Evolutionary conservation across 53 echinoderm and acorn worm genomes (phyloP), one percentile per base, ranked within the genome.

Genomic region (Echinometra lucunter): DNA sequence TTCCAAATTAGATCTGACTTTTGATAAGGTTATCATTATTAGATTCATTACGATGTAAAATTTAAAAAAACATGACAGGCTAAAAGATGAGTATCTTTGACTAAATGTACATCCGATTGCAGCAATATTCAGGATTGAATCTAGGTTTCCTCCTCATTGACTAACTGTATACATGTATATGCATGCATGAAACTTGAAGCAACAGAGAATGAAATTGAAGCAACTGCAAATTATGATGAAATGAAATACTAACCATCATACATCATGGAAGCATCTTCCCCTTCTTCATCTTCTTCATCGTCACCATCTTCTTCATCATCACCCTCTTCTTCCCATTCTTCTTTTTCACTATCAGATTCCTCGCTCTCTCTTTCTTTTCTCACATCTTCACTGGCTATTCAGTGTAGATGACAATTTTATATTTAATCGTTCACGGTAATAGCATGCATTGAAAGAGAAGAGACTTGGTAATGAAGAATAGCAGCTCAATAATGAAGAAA

Each of bases 381-480:
- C 17, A 90, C 9, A 9, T 90, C 56, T 42, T 57, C 80, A n/a
- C n/a, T 45, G 30, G 49, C 91, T 74, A 28, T 58, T 75, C 27
- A 56, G 3, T 32, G 32, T 83, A 53, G 55, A 53, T 88, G 57
- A 38, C 82, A 49, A 1, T 74, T 85, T 44, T 85, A 47, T 85
- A 60, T 89, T 49, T 88, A 11, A 40, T 35, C 13, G 53, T 53
- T 53, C 53, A 85, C n/a, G 85, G 85, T 85, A 85, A 60, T 67
- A 42, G 91, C 91, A 91, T 91, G 91, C 91, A 91, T 66, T 91
- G 91, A 70, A 45, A 91, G 70, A 91, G 89, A 89, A 89, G 16
- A 85, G 45, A 85, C 2, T n/a, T 45, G 2, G 85, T 85, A 47
- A 85, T n/a, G 49, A 7, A 11, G 42, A 15, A 63, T 19, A 18